These are phyloP conservation scores for Acridotheres tristis DNA, from an alignment of 2,797 vertebrate species.

Conservation along the genomic window DNA sequence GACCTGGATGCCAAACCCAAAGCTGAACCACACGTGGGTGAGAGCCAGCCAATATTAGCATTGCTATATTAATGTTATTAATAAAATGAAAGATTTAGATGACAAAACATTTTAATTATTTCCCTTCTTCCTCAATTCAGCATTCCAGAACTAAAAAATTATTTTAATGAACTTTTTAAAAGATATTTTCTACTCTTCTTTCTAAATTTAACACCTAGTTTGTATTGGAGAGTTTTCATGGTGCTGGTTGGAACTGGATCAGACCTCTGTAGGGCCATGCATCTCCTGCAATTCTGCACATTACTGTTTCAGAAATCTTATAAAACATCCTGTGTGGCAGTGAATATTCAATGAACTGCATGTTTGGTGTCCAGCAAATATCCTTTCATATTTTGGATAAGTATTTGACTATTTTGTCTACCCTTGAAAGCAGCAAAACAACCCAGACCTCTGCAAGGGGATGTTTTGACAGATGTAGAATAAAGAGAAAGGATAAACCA, in stretches of 20 bases:
- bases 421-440: background rate
- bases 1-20: constrained; percentile 19
- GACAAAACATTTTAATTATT: constrained; percentile 47
- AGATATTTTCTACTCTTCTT: background rate
- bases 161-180: background rate
- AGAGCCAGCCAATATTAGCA: constrained; percentile 7
- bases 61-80: background rate
- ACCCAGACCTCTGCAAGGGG: background rate
- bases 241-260: background rate
- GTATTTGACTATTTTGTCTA: background rate
- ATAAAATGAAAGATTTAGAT: constrained; percentile 13
- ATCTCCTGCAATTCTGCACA: background rate
- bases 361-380: background rate
- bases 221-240: background rate
- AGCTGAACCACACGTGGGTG: background rate
- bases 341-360: background rate
- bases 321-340: background rate
- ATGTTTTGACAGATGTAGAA: background rate
- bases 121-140: background rate
- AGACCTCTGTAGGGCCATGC: background rate
- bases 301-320: background rate
- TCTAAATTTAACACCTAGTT: background rate
- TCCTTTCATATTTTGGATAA: background rate
- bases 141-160: background rate
- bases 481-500: background rate